Evolutionary conservation across 2,113 vertebrate genomes (phyloP).

Genomic region (Mus spicilegus): DNA sequence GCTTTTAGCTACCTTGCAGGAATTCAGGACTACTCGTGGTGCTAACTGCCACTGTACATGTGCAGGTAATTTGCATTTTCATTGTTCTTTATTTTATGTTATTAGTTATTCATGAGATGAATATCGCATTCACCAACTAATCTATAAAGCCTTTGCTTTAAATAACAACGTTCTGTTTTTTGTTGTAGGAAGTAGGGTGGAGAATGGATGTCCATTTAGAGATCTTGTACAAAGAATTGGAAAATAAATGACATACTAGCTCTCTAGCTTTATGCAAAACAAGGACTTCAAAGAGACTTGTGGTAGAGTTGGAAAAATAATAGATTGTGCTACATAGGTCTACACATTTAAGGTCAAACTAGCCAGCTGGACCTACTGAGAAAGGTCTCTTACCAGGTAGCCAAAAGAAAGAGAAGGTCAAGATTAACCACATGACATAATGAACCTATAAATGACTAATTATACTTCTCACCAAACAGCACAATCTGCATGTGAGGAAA

Average conservation of each 20-base stretch:
- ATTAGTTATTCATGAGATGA: slow-evolving; percentile 81
- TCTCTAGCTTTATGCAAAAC: slow-evolving; percentile 70
- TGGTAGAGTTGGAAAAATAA: not conserved
- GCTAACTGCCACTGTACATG: slow-evolving; percentile 75
- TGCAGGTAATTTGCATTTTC: slow-evolving; percentile 74
- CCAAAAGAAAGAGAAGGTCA: slow-evolving; percentile 75
- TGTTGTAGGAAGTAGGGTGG: slow-evolving; percentile 61
- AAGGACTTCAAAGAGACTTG: slow-evolving; percentile 40
- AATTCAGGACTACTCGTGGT: slow-evolving; percentile 50
- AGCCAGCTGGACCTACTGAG: slow-evolving; percentile 80
- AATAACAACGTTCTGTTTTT: slow-evolving; percentile 73
- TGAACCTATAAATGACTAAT: slow-evolving; percentile 82
- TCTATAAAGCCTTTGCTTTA: slow-evolving; percentile 76
- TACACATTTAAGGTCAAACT: slow-evolving; percentile 39
- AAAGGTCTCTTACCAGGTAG: slow-evolving; percentile 75
- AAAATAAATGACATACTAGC: slow-evolving; percentile 66
- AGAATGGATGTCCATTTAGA: slow-evolving; percentile 71
- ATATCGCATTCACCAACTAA: slow-evolving; percentile 73
- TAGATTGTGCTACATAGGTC: slow-evolving; percentile 69
- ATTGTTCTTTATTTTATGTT: slow-evolving; percentile 82
- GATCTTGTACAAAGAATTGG: slow-evolving; percentile 64
- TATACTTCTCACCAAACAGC: slow-evolving; percentile 80
- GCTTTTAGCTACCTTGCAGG: slow-evolving; percentile 71
- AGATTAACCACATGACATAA: slow-evolving; percentile 71
- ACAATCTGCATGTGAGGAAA: slow-evolving; percentile 69